Percentiles rank a stretch among this genome's conserved stretches.
Evolutionary conservation across 2,113 vertebrate species (phyloP).

Genomic region (Xiphophorus couchianus): DNA sequence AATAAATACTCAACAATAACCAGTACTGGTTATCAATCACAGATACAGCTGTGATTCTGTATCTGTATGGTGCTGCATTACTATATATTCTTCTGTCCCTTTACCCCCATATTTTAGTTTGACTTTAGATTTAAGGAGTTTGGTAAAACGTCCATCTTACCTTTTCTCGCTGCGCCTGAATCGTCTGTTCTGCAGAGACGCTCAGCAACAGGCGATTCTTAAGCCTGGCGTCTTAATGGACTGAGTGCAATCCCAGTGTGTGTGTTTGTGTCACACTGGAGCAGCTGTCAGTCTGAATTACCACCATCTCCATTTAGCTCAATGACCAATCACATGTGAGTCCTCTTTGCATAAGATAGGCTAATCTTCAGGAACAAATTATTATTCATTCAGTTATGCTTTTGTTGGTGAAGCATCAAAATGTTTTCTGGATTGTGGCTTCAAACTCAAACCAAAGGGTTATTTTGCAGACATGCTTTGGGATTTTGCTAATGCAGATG

Average conservation of each 20-base stretch:
- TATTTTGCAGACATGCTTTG: not conserved
- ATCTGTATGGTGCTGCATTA: not conserved
- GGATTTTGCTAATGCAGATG: not conserved
- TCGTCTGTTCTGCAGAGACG: not conserved
- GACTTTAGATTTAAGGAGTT: too few species aligned
- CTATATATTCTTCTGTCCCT: not conserved
- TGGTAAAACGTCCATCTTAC: conserved; percentile 46
- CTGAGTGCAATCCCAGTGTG: not conserved
- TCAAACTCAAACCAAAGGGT: not conserved
- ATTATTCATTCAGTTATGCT: not conserved
- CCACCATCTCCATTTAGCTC: conserved; percentile 58
- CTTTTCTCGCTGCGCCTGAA: conserved; percentile 31
- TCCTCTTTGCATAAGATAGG: not conserved
- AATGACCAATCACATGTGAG: conserved; percentile 58
- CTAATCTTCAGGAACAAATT: conserved; percentile 8
- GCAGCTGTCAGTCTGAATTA: conserved; percentile 72
- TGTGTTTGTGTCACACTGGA: conserved; percentile 35
- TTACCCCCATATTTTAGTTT: not conserved
- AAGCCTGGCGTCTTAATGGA: conserved; percentile 30
- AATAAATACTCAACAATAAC: not conserved
- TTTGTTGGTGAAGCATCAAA: not conserved
- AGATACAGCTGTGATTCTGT: not conserved
- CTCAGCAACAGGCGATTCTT: conserved; percentile 34
- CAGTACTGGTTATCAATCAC: too few species aligned
- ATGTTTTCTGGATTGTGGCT: not conserved